These are phyloP conservation scores for Sitodiplosis mosellana DNA, from an alignment of 1,140 invertebrate species.

Conservation along the genomic window DNA sequence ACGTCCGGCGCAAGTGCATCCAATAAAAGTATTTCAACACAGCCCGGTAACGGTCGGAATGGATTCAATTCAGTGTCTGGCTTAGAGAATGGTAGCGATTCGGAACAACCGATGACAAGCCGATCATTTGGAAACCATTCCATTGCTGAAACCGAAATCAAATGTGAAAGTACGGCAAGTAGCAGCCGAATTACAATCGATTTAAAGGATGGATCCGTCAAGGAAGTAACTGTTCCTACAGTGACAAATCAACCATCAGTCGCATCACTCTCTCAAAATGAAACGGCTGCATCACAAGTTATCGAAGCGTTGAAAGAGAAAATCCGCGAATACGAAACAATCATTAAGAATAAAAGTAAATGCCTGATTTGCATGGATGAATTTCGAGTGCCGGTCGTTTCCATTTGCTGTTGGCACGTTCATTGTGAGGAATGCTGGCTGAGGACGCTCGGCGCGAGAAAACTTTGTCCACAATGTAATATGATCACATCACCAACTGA, in stretches of 20 bases:
- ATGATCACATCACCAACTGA: slow-evolving; percentile 79
- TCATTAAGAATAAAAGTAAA: slow-evolving; percentile 29
- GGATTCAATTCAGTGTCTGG: background rate
- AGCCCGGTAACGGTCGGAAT: background rate
- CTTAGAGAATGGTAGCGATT: background rate
- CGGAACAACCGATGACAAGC: background rate
- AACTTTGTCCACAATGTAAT: slow-evolving; percentile 87
- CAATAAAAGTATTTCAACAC: background rate
- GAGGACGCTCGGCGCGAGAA: slow-evolving; percentile 73
- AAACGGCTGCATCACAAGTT: slow-evolving; percentile 33
- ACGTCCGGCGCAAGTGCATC: background rate
- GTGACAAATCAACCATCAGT: background rate
- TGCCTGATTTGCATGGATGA: slow-evolving; percentile 79
- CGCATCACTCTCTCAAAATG: background rate
- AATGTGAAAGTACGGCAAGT: slow-evolving; percentile 5
- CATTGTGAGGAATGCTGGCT: slow-evolving; percentile 91
- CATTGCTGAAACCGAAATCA: background rate
- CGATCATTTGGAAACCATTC: background rate
- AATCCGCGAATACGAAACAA: slow-evolving; percentile 45
- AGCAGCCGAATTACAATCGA: slow-evolving; percentile 3
- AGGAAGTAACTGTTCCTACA: slow-evolving; percentile 2
- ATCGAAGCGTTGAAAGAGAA: slow-evolving; percentile 52
- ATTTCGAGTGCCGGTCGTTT: slow-evolving; percentile 80
- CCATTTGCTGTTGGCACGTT: slow-evolving; percentile 89
- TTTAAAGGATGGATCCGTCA: background rate